Evolutionary conservation across 2,113 vertebrate genomes (phyloP).

Genomic region (Smithornis capensis): DNA sequence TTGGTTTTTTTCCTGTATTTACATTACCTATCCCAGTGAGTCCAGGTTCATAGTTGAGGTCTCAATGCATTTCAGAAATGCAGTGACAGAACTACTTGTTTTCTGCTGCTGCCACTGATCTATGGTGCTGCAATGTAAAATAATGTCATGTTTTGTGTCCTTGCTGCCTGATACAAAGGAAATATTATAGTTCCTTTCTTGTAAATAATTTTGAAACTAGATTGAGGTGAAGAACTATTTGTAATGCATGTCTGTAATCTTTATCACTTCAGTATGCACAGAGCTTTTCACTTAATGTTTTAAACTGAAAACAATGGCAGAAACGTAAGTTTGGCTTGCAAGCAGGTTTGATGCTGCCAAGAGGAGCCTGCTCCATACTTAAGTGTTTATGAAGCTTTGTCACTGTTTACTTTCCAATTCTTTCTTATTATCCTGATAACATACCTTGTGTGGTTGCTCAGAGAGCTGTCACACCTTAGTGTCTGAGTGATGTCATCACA

Average conservation of each 20-base stretch:
- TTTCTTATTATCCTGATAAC: not conserved
- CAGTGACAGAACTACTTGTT: not conserved
- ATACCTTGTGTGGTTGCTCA: not conserved
- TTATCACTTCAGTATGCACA: not conserved
- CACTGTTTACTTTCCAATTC: not conserved
- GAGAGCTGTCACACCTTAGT: not conserved
- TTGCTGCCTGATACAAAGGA: not conserved
- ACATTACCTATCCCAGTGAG: not conserved
- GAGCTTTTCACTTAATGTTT: not conserved
- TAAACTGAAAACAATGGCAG: not conserved
- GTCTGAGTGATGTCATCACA: not conserved
- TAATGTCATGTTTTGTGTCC: not conserved
- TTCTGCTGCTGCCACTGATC: not conserved
- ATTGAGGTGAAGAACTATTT: not conserved
- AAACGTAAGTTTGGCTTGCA: not conserved
- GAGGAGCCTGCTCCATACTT: not conserved
- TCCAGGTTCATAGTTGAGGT: not conserved
- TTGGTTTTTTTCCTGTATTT: not conserved
- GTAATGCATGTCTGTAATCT: not conserved
- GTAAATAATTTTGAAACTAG: not conserved
- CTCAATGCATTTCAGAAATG: not conserved
- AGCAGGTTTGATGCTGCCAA: not conserved
- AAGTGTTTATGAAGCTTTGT: not conserved
- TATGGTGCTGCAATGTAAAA: not conserved
- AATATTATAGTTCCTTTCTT: not conserved